Percentiles rank a stretch among this genome's conserved stretches.
These are phyloP conservation scores for Thrips palmi DNA, from an alignment of 1,140 invertebrate species.

Conservation along the genomic window DNA sequence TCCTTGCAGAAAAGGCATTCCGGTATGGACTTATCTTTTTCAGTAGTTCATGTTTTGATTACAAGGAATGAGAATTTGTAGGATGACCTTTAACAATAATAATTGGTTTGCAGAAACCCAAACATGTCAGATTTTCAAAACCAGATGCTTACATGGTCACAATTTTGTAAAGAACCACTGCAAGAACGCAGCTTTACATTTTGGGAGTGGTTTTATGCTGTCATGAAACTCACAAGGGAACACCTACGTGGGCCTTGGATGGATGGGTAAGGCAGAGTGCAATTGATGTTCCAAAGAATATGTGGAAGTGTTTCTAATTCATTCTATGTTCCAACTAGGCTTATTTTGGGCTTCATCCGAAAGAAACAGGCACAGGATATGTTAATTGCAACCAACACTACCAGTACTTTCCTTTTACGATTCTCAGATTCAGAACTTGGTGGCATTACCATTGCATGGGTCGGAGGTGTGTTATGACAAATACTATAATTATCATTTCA, in stretches of 20 bases:
- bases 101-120: neutral
- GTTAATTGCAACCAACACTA: slow-evolving; percentile 46
- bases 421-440: slow-evolving; percentile 92
- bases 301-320: slow-evolving; percentile 12
- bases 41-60: too few species aligned
- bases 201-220: slow-evolving; percentile 98
- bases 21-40: too few species aligned
- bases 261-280: slow-evolving; percentile 43
- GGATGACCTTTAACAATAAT: neutral
- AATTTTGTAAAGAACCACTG: slow-evolving; percentile 86
- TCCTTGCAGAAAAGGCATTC: slow-evolving; percentile 83
- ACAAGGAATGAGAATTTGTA: too few species aligned
- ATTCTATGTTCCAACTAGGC: slow-evolving; percentile 25
- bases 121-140: slow-evolving; percentile 19
- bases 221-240: slow-evolving; percentile 89
- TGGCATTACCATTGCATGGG: slow-evolving; percentile 89
- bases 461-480: slow-evolving; percentile 45
- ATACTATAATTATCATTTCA: too few species aligned
- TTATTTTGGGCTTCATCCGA: slow-evolving; percentile 78
- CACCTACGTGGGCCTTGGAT: slow-evolving; percentile 79
- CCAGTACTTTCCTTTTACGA: slow-evolving; percentile 80
- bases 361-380: slow-evolving; percentile 80
- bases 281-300: neutral
- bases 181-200: slow-evolving; percentile 86
- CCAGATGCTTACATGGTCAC: slow-evolving; percentile 64